Conservation (phyloP, 2,888 invertebrate species). For the Amiota mariae region DNA sequence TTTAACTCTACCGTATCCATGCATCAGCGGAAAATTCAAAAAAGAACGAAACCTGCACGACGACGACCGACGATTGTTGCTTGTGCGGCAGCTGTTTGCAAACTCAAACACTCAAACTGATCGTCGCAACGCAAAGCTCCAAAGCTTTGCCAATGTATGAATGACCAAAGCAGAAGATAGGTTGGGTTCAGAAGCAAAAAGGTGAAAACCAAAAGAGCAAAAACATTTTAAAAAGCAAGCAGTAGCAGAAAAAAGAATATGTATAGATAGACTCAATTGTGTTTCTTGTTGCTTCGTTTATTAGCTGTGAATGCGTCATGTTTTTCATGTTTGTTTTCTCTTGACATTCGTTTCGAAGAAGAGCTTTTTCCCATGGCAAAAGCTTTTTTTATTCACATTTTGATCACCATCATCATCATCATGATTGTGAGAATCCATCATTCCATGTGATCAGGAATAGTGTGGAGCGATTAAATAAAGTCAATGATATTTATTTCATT, state of each 20-base stretch:
- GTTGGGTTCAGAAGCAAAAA: neutral
- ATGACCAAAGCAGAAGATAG: neutral
- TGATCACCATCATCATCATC: neutral
- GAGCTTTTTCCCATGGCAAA: constrained; percentile 1
- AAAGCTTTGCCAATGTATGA: neutral
- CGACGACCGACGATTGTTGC: neutral
- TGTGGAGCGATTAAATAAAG: too few species aligned
- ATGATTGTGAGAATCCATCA: too few species aligned
- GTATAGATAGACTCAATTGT: neutral
- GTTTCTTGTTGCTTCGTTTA: constrained; percentile 8
- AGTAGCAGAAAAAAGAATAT: neutral
- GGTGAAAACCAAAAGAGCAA: neutral
- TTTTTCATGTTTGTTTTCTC: neutral
- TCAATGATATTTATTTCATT: too few species aligned
- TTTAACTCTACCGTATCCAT: neutral
- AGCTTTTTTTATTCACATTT: neutral
- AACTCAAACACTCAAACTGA: too few species aligned
- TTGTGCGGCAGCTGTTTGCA: neutral
- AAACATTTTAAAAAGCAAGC: neutral
- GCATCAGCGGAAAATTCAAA: neutral
- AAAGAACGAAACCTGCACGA: neutral
- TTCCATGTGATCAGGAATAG: too few species aligned
- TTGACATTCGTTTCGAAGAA: neutral
- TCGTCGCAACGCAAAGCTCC: neutral
- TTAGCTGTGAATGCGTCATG: constrained; percentile 23